Conservation (phyloP, 2,797 vertebrate species). For the Alectoris magna region DNA sequence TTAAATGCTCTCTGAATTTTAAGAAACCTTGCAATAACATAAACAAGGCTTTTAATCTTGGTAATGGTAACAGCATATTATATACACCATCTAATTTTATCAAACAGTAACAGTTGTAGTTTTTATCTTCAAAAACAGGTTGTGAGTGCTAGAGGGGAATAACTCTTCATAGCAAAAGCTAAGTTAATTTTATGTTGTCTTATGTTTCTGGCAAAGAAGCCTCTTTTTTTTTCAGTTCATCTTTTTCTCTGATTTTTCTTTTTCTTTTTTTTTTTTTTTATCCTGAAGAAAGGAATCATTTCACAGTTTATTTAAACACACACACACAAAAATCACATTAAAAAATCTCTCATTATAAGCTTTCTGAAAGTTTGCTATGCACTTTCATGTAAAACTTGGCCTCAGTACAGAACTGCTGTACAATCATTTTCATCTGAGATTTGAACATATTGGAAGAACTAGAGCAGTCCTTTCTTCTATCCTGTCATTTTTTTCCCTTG, state of each 20-base stretch:
- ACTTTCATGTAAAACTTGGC: slow-evolving; percentile 82
- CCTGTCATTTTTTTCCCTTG: slow-evolving; percentile 87
- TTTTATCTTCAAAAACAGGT: slow-evolving; percentile 72
- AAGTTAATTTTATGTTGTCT: slow-evolving; percentile 69
- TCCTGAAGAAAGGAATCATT: slow-evolving; percentile 8
- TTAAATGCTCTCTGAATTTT: background rate
- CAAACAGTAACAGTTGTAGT: slow-evolving; percentile 35
- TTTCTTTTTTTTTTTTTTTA: background rate
- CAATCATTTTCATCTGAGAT: slow-evolving; percentile 87
- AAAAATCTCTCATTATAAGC: slow-evolving; percentile 70
- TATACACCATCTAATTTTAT: slow-evolving; percentile 53
- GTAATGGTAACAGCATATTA: slow-evolving; percentile 33
- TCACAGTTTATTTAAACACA: slow-evolving; percentile 64
- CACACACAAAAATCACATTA: slow-evolving; percentile 23
- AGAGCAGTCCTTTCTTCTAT: slow-evolving; percentile 89
- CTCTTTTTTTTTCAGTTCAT: background rate
- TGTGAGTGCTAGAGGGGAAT: slow-evolving; percentile 68
- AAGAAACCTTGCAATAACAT: slow-evolving; percentile 55
- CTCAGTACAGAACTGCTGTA: slow-evolving; percentile 77
- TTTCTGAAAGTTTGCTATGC: slow-evolving; percentile 76
- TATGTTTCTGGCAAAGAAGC: slow-evolving; percentile 43
- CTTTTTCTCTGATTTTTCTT: background rate
- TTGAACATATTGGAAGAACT: slow-evolving; percentile 94
- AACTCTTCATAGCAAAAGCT: slow-evolving; percentile 56
- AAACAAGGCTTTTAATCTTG: slow-evolving; percentile 37